Evolutionary conservation across 2,113 vertebrate species (phyloP).

Genomic region (Brachyhypopomus gauderio): DNA sequence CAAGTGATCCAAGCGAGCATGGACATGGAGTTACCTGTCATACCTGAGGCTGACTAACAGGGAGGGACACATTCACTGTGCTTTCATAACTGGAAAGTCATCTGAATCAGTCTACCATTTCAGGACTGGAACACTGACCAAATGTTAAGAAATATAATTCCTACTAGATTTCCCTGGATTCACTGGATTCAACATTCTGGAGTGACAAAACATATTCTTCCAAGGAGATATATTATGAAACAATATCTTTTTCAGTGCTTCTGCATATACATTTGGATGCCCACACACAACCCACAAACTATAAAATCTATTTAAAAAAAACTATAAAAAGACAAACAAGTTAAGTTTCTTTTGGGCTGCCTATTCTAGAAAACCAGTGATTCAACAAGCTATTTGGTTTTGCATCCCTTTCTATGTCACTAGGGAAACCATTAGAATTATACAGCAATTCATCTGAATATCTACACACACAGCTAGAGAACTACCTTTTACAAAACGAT

Average conservation of each 20-base stretch:
- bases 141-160: background rate
- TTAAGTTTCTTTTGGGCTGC: too few species aligned
- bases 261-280: background rate
- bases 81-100: conserved; percentile 33
- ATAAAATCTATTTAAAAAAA: too few species aligned
- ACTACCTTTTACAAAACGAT: background rate
- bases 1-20: background rate
- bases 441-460: too few species aligned
- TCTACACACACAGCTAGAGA: too few species aligned
- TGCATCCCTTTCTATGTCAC: too few species aligned
- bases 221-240: conserved; percentile 6
- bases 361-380: too few species aligned
- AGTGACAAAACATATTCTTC: conserved; percentile 30
- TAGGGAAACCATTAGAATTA: too few species aligned
- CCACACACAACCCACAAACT: too few species aligned
- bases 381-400: too few species aligned
- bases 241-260: background rate
- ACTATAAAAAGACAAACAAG: too few species aligned
- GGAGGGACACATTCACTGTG: background rate
- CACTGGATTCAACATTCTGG: conserved; percentile 22
- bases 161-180: conserved; percentile 14
- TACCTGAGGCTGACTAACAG: background rate
- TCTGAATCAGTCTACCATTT: conserved; percentile 27
- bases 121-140: conserved; percentile 21
- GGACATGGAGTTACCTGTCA: background rate